Evolutionary conservation across 2,888 invertebrate genomes (phyloP).

Genomic region (Urechis unicinctus): DNA sequence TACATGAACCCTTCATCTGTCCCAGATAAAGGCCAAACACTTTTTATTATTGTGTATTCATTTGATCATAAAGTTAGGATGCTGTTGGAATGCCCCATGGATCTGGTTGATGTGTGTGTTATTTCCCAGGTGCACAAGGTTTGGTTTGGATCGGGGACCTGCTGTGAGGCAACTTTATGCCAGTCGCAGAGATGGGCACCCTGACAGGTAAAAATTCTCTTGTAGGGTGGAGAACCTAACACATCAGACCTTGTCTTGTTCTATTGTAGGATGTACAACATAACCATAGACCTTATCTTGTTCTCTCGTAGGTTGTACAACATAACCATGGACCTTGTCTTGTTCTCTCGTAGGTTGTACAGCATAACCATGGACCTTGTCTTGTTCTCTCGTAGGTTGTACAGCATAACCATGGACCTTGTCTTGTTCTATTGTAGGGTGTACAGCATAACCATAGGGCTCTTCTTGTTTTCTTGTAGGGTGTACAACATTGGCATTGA

Average conservation of each 20-base stretch:
- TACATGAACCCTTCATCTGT: background rate
- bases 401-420: slow-evolving; percentile 84
- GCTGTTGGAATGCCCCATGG: no score
- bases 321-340: slow-evolving; percentile 78
- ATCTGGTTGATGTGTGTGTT: no score
- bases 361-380: slow-evolving; percentile 80
- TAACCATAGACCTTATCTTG: no score
- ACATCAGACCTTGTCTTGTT: background rate
- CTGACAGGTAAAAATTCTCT: slow-evolving; percentile 55
- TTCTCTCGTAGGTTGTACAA: slow-evolving; percentile 61
- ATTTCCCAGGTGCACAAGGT: slow-evolving; percentile 67
- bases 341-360: slow-evolving; percentile 58
- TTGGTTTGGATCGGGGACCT: slow-evolving; percentile 75
- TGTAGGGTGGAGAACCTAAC: background rate
- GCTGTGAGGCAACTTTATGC: slow-evolving; percentile 57
- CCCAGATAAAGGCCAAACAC: no score
- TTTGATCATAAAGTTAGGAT: no score
- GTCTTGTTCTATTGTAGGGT: background rate
- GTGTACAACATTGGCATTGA: slow-evolving; percentile 83
- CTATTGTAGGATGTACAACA: background rate
- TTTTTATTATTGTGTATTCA: no score
- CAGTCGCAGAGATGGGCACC: slow-evolving; percentile 57
- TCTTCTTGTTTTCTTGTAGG: slow-evolving; percentile 38
- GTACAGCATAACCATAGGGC: no score
- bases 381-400: slow-evolving; percentile 56